Evolutionary conservation across 2,888 invertebrate genomes (phyloP).

Genomic region (Acanthacorydalis orientalis): DNA sequence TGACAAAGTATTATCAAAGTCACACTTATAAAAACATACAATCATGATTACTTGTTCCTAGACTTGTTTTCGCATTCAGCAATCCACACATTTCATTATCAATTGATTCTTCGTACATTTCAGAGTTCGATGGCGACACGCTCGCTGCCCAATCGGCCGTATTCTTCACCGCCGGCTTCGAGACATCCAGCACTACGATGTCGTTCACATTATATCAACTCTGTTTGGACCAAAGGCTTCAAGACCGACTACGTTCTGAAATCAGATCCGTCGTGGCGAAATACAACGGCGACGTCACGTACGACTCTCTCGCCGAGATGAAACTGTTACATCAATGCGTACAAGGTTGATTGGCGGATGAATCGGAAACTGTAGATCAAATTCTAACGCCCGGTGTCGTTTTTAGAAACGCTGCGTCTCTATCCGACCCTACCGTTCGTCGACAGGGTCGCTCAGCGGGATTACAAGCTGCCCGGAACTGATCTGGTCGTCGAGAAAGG

Average conservation of each 20-base stretch:
- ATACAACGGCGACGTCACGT: slow-evolving; percentile 23
- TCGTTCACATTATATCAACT: slow-evolving; percentile 28
- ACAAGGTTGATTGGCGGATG: slow-evolving; percentile 18
- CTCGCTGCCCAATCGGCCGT: slow-evolving; percentile 28
- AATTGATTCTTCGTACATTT: background rate
- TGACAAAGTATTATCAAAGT: too few relatives aligned
- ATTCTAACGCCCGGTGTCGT: background rate
- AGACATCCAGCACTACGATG: slow-evolving; percentile 31
- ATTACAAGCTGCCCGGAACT: slow-evolving; percentile 9
- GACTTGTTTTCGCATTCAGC: too few relatives aligned
- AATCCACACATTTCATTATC: slow-evolving; percentile 12
- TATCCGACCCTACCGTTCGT: slow-evolving; percentile 23
- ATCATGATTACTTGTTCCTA: too few relatives aligned
- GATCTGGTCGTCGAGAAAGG: slow-evolving; percentile 12
- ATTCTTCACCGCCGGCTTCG: slow-evolving; percentile 34
- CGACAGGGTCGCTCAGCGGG: slow-evolving; percentile 13
- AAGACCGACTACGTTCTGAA: slow-evolving; percentile 28
- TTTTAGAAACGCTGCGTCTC: slow-evolving; percentile 25
- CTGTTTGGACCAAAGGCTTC: slow-evolving; percentile 25
- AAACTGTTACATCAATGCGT: slow-evolving; percentile 32
- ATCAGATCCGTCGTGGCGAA: slow-evolving; percentile 19
- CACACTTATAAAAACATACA: too few relatives aligned
- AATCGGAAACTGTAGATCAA: background rate
- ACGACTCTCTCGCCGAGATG: slow-evolving; percentile 30
- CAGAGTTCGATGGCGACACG: slow-evolving; percentile 15